phyloP scores from a whole-genome alignment of 2,113 vertebrate genomes.

The Gallinago paraguaiae region DNA sequence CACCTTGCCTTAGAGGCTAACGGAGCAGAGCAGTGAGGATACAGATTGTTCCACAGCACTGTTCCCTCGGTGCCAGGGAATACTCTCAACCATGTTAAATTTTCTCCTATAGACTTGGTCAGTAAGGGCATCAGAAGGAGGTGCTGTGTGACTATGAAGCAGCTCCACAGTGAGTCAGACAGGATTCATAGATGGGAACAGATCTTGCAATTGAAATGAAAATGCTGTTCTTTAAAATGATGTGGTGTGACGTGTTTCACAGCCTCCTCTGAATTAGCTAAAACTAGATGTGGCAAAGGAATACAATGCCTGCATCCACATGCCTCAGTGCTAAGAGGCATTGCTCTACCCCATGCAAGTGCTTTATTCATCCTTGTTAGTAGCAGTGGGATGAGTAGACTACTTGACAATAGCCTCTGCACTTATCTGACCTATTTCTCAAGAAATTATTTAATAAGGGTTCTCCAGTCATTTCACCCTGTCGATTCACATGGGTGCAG shows the following conservation, averaged over 20 bases:
- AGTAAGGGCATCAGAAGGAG: neutral
- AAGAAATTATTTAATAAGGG: conserved; percentile 39
- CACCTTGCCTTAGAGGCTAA: neutral
- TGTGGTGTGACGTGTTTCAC: neutral
- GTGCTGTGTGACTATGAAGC: neutral
- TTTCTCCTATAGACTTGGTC: neutral
- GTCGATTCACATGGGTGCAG: neutral
- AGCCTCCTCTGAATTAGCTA: conserved; percentile 34
- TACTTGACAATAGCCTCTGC: conserved; percentile 59
- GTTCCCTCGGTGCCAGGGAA: neutral
- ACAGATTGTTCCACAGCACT: neutral
- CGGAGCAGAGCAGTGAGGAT: neutral
- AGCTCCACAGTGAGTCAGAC: neutral
- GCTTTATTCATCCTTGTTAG: conserved; percentile 54
- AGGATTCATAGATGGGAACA: neutral
- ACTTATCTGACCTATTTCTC: conserved; percentile 53
- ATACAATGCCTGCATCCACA: neutral
- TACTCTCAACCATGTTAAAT: neutral
- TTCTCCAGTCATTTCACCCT: conserved; percentile 20
- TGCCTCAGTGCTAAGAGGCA: conserved; percentile 26
- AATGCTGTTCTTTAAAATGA: conserved; percentile 5
- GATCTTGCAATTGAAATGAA: conserved; percentile 14
- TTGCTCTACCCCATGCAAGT: neutral
- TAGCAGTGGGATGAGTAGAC: conserved; percentile 7
- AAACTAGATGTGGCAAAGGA: conserved; percentile 30